Percentiles rank a stretch among this genome's conserved stretches.
These are phyloP conservation scores for Ochlodes sylvanus DNA, from an alignment of 2,888 invertebrate genomes.

Conservation along the genomic window DNA sequence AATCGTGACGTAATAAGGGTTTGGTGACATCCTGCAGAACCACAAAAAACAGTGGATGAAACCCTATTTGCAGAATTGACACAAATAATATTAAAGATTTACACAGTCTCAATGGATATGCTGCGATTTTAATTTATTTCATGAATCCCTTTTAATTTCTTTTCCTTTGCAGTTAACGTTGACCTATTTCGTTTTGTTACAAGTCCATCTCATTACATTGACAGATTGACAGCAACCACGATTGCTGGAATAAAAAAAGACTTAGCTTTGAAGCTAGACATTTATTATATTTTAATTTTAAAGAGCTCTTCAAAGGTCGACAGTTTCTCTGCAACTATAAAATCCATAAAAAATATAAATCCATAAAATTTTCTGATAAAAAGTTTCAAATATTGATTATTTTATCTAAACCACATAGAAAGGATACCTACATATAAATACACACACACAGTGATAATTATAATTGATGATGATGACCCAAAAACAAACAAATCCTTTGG, in stretches of 20 bases:
- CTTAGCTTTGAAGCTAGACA: too few species aligned
- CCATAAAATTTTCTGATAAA: too few species aligned
- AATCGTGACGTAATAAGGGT: not conserved
- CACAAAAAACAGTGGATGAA: slow-evolving; percentile 60
- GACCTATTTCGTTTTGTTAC: not conserved
- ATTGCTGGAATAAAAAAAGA: not conserved
- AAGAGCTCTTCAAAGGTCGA: too few species aligned
- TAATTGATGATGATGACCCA: too few species aligned
- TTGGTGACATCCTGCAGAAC: not conserved
- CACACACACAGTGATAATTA: too few species aligned
- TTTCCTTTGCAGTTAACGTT: slow-evolving; percentile 29
- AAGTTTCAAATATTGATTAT: too few species aligned
- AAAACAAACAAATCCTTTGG: too few species aligned
- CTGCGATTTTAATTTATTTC: slow-evolving; percentile 45
- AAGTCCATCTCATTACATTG: not conserved
- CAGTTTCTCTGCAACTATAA: too few species aligned
- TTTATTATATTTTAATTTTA: too few species aligned
- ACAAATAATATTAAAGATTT: slow-evolving; percentile 62
- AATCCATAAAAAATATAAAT: too few species aligned
- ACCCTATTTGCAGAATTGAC: slow-evolving; percentile 65
- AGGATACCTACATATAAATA: too few species aligned
- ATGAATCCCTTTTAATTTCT: slow-evolving; percentile 41
- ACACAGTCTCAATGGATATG: slow-evolving; percentile 40
- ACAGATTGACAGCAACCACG: not conserved
- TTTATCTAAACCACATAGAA: too few species aligned